phyloP scores from a whole-genome alignment of 2,888 invertebrate genomes.

The Drosophila merina region DNA sequence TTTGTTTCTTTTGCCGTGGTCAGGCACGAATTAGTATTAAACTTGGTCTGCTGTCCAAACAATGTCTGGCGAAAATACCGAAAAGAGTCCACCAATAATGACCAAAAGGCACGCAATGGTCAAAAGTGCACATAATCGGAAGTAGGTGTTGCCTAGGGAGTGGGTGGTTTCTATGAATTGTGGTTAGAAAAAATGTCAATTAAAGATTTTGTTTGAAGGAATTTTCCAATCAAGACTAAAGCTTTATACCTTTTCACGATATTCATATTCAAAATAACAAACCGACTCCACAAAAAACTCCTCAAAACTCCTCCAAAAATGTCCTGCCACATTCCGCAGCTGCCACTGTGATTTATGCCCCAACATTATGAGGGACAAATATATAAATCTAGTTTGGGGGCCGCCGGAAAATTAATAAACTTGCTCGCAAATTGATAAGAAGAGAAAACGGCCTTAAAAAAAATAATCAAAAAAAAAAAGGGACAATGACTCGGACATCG shows the following conservation, averaged over 20 bases:
- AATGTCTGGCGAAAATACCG: constrained; percentile 35
- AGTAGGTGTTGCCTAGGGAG: constrained; percentile 11
- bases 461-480: not conserved
- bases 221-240: too few species aligned
- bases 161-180: not conserved
- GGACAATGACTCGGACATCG: constrained; percentile 9
- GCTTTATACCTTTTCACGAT: too few species aligned
- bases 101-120: constrained; percentile 62
- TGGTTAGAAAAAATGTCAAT: not conserved
- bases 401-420: constrained; percentile 62
- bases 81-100: constrained; percentile 58
- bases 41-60: constrained; percentile 56
- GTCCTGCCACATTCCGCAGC: constrained; percentile 39
- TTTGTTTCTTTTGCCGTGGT: constrained; percentile 7
- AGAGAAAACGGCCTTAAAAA: constrained; percentile 41
- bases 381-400: constrained; percentile 33
- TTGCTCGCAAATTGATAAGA: constrained; percentile 58
- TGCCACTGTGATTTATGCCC: constrained; percentile 54
- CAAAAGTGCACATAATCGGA: constrained; percentile 32
- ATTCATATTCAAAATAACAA: not conserved
- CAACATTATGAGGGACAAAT: constrained; percentile 16
- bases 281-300: constrained; percentile 12
- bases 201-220: not conserved
- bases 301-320: not conserved
- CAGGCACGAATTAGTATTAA: constrained; percentile 65